Percentiles rank a stretch among this genome's conserved stretches.
Evolutionary conservation across 2,113 vertebrate genomes (phyloP).

Genomic region (Spilogale gracilis): DNA sequence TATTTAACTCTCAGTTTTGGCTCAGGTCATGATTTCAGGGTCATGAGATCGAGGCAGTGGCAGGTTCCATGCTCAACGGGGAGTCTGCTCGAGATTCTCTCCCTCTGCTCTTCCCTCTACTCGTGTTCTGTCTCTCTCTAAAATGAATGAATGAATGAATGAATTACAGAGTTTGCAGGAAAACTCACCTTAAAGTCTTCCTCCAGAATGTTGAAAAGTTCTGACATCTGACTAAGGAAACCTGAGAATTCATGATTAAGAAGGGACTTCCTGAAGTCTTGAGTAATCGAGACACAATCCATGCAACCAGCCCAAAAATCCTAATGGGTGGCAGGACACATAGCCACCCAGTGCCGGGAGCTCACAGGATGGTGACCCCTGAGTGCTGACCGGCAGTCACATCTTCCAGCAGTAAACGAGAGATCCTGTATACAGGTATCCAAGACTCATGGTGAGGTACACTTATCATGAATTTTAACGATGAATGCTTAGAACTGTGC

Average conservation of each 20-base stretch:
- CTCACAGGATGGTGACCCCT: too few species aligned
- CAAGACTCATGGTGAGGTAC: background rate
- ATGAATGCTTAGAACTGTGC: background rate
- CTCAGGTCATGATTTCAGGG: background rate
- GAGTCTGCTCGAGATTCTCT: background rate
- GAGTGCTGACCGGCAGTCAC: background rate
- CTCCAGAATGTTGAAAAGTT: background rate
- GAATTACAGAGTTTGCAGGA: background rate
- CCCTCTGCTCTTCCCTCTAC: background rate
- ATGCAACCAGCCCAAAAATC: background rate
- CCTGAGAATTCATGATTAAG: background rate
- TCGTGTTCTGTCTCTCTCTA: background rate
- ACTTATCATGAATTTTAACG: background rate
- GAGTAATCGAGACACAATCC: background rate
- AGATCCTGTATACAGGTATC: background rate
- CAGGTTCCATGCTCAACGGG: background rate
- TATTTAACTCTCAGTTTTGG: background rate
- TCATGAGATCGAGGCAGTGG: background rate
- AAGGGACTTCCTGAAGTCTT: background rate
- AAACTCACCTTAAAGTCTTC: background rate
- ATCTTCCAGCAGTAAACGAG: background rate
- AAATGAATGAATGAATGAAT: background rate
- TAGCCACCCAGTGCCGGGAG: background rate
- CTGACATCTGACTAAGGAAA: background rate
- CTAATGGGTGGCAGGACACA: background rate